Conservation (phyloP, 2,888 invertebrate species). For the Eucera pruinosa region DNA sequence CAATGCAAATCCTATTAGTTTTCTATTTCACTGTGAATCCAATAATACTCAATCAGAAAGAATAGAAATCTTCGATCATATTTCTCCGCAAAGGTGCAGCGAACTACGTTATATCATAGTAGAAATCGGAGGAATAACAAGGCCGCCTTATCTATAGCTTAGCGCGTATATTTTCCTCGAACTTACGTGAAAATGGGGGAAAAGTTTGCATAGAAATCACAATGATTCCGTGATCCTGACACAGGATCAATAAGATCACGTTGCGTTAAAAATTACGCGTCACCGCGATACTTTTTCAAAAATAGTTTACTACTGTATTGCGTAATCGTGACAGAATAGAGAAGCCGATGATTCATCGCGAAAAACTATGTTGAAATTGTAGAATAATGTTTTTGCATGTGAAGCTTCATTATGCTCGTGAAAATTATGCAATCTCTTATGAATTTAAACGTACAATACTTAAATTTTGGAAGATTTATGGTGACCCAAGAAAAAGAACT, state of each 20-base stretch:
- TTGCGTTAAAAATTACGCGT: background rate
- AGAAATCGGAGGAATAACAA: conserved; percentile 52
- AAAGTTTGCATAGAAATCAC: background rate
- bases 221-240: conserved; percentile 3
- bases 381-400: too few relatives aligned
- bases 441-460: too few relatives aligned
- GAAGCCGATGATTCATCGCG: too few relatives aligned
- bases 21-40: conserved; percentile 6
- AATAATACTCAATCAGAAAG: conserved; percentile 1
- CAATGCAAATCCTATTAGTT: conserved; percentile 21
- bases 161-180: conserved; percentile 20
- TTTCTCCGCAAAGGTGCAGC: conserved; percentile 8
- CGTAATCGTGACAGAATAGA: too few relatives aligned
- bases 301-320: too few relatives aligned
- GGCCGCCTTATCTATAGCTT: conserved; percentile 16
- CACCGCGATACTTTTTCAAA: too few relatives aligned
- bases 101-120: conserved; percentile 27
- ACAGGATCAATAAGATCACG: background rate
- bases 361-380: too few relatives aligned
- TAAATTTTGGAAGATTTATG: too few relatives aligned
- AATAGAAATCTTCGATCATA: conserved; percentile 13
- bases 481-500: too few relatives aligned
- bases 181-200: conserved; percentile 14
- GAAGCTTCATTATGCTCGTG: too few relatives aligned
- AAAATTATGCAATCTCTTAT: too few relatives aligned